These are phyloP conservation scores for Pan troglodytes DNA, from an alignment of 2,113 vertebrate species.

Conservation along the genomic window NHGRI_mPanTro3-v2.1_pri NC_086015.1:168715001-168715500, in stretches of 20 bases:
- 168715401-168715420: neutral
- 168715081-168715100: neutral
- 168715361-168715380: neutral
- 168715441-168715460: neutral
- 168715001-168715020: neutral
- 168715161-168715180: neutral
- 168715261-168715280: neutral
- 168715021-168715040: neutral
- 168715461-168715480: neutral
- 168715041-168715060: neutral
- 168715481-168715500: neutral
- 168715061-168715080: neutral
- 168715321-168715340: neutral
- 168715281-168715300: rapidly evolving
- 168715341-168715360: neutral
- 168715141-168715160: neutral
- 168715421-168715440: neutral
- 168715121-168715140: neutral
- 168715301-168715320: neutral
- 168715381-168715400: neutral
- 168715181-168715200: too few species aligned
- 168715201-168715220: neutral
- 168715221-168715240: neutral
- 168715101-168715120: neutral
- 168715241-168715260: neutral